Evolutionary conservation across 2,113 vertebrate genomes (phyloP), one percentile per base, ranked within the genome.

Genomic region (Festucalex cinctus): DNA sequence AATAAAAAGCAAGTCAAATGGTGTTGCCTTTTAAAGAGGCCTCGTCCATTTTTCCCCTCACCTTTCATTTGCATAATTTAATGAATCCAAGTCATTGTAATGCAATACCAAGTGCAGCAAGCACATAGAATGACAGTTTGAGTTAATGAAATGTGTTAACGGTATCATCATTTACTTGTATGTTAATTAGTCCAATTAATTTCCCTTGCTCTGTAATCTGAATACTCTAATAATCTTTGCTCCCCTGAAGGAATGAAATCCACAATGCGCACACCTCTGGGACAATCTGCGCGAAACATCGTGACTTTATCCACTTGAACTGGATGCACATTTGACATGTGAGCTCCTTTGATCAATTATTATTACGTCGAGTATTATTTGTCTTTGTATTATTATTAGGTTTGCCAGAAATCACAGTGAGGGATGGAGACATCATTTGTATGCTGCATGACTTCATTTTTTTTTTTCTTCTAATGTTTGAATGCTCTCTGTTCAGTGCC

Each of bases 141-240:
- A 93, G 91, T 92, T 92, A 92, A 92, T 92, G 92, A 93, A 93
- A 92, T 92, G 91, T 92, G 92, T 92, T 92, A 92, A 92, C 91
- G 91, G 90, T 92, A 92, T 93, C 91, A 91, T 92, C 90, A 92
- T 92, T 92, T 92, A 91, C 88, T 91, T 93, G 91, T 93, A 92
- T 92, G 90, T 92, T 92, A 93, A 93, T 93, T 92, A 92, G 90
- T 88, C 90, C 88, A 92, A 93, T 93, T 93, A 91, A 92, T 93
- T 93, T 92, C 85, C 85, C 82, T 83, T 82, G 88, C 91, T 89
- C 82, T 85, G 87, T 92, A 92, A 93, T 92, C 89, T 90, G 92
- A 91, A 92, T 91, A 92, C 90, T 92, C 88, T 91, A 92, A 92
- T 92, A 92, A 90, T 89, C 81, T 89, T 84, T 86, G 86, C 83